Conservation (phyloP, 1,140 invertebrate genomes). For the Eriocheir sinensis region DNA sequence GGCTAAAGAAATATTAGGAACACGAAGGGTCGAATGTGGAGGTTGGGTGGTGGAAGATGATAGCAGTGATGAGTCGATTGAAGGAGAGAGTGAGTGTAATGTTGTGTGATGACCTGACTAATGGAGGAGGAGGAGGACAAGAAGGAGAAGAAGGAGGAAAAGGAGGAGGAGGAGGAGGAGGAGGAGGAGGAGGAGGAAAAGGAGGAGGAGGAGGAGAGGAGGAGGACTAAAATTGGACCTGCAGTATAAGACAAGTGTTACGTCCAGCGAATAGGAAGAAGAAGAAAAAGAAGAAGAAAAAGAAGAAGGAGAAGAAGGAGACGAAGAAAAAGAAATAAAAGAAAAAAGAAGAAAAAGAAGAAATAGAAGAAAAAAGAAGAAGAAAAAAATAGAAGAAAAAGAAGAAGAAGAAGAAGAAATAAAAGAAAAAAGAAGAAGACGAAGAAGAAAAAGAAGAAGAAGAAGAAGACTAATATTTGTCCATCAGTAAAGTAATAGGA, state of each 20-base stretch:
- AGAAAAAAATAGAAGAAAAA: no score
- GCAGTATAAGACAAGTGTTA: neutral
- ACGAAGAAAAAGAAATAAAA: no score
- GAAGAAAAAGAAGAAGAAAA: neutral
- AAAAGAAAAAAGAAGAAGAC: no score
- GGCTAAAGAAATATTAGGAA: neutral
- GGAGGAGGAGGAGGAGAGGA: neutral
- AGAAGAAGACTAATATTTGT: no score
- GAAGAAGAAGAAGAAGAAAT: no score
- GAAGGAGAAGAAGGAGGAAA: neutral
- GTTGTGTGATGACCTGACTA: neutral
- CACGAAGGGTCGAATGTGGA: neutral
- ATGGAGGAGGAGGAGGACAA: neutral
- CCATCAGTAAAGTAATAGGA: no score
- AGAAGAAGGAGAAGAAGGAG: neutral
- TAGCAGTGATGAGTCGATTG: neutral
- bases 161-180: neutral
- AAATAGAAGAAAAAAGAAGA: no score
- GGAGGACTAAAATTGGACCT: neutral
- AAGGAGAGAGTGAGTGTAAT: neutral
- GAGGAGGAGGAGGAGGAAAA: neutral
- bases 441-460: no score
- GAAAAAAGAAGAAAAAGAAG: neutral
- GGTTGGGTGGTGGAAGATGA: neutral
- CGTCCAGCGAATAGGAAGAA: neutral